Evolutionary conservation across 1,140 invertebrate species (phyloP).

Genomic region (Metaphire vulgaris): DNA sequence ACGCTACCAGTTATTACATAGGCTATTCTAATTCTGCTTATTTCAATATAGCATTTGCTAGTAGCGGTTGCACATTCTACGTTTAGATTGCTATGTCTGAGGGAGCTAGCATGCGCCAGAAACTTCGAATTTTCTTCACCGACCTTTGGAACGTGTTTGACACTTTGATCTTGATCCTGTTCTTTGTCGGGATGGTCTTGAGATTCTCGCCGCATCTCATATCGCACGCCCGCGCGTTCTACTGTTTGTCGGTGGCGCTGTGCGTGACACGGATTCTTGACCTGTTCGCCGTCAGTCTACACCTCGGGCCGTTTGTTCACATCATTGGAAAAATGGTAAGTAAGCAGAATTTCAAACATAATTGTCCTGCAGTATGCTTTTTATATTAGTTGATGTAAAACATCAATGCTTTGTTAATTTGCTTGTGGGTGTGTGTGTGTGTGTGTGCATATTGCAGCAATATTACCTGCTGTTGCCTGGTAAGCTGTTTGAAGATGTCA

Average conservation of each 20-base stretch:
- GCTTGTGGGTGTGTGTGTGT: neutral
- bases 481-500: too few relatives aligned
- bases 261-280: conserved; percentile 69
- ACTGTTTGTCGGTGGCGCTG: conserved; percentile 1
- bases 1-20: too few relatives aligned
- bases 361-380: too few relatives aligned
- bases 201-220: conserved; percentile 21
- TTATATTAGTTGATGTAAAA: too few relatives aligned
- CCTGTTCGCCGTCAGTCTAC: conserved; percentile 91
- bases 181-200: conserved; percentile 31
- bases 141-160: conserved; percentile 51
- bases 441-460: neutral
- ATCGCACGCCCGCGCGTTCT: neutral
- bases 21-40: too few relatives aligned
- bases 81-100: conserved; percentile 48
- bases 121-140: conserved; percentile 45
- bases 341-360: neutral
- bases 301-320: conserved; percentile 90
- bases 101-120: conserved; percentile 40
- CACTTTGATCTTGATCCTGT: conserved; percentile 42
- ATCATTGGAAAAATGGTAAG: conserved; percentile 87
- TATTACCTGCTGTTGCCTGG: too few relatives aligned
- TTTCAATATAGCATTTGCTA: too few relatives aligned
- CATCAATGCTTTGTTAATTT: too few relatives aligned
- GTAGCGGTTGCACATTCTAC: conserved; percentile 47